A percentile compares a stretch with the other conserved stretches of the same genome.
Conservation (phyloP, 2,113 vertebrate genomes). For the Odobenus rosmarus region DNA sequence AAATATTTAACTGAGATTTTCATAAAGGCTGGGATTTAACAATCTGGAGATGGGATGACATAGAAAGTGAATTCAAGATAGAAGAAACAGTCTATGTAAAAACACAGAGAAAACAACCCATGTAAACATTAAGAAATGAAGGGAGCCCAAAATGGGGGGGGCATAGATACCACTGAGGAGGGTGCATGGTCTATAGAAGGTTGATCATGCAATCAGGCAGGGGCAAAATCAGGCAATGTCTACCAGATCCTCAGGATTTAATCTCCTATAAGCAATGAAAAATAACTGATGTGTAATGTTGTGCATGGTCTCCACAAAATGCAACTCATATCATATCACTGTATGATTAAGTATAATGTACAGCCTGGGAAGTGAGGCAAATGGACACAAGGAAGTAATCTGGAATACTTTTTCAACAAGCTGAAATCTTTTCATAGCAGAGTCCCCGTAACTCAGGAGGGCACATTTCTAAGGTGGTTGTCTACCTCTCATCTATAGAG, state of each 20-base stretch:
- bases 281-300: not conserved
- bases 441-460: not conserved
- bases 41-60: not conserved
- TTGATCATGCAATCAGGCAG: not conserved
- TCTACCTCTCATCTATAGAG: not conserved
- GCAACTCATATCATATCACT: not conserved
- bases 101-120: not conserved
- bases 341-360: not conserved
- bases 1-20: not conserved
- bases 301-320: not conserved
- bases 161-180: not conserved
- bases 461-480: not conserved
- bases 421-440: not conserved
- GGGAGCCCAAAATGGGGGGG: not conserved
- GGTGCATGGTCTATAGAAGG: accelerated
- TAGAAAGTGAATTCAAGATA: not conserved
- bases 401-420: not conserved
- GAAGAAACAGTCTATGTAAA: not conserved
- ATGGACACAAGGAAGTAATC: not conserved
- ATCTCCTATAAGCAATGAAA: not conserved
- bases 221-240: not conserved
- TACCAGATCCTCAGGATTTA: not conserved
- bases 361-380: not conserved
- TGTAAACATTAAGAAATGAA: not conserved
- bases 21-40: not conserved